Base-by-base conservation (phyloP, 2,797 vertebrate species). In the Otolemur crassicaudatus region DNA sequence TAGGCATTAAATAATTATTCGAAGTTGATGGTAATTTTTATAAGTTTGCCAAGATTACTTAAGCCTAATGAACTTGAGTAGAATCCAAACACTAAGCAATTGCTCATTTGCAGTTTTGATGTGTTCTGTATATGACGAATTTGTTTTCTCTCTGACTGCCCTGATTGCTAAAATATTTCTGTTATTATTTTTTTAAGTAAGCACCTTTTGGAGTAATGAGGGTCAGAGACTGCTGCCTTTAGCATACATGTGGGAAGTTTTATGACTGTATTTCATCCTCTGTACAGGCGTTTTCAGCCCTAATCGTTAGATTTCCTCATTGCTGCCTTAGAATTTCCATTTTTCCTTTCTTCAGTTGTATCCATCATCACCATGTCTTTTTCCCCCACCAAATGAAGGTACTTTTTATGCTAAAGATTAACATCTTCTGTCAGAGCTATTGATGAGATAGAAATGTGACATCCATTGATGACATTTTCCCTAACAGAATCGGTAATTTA, bases 41-140 rank as follows among this genome's bases (percentile, higher is more conserved):
- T 16, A 88, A 2, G 19, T 87, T 79, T 82, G 81, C 96, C 94
- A 90, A 82, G 87, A 40, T 86, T 85, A 60, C 76, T 80, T 65
- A 81, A 76, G 56, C 19, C 65, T 60, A 60, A 91, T 17, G 53
- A 69, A 46, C 72, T 58, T 29, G 72, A 79, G 81, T 40, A 43
- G 70, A 13, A 56, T 58, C 67, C 88, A 61, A 53, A 56, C 29
- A 17, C 73, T 8, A 27, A 92, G 17, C 29, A 40, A 22, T 29
- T n/a, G 40, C 80, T 95, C 77, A 5, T 40, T 80, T 53, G 5
- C 3, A 14, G 73, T 46, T 60, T 14, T 67, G 82, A 70, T 19
- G 53, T 23, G 53, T 63, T 90, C 60, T 1, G 61, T 22, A 12
- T 10, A 7, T 0, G 22, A 81, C 31, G 9, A 73, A 49, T 61